Base-by-base conservation (phyloP, 1,140 invertebrate species). In the Drosophila murphyi region DNA sequence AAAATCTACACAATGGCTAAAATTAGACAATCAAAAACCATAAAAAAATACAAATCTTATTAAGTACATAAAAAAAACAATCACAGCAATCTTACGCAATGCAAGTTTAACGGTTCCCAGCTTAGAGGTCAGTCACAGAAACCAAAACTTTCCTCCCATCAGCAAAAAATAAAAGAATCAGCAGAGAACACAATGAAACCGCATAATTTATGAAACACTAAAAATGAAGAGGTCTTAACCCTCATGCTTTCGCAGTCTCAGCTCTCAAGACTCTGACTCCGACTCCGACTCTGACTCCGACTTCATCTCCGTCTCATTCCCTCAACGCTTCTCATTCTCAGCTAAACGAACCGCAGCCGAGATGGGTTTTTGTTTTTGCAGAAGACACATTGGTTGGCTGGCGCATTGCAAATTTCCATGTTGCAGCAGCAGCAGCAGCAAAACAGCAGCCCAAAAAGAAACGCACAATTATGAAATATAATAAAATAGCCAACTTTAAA, bases 151-250 rank as follows among this genome's bases (percentile, higher is more conserved):
- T 45, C 3, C 8, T 48, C n/a, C 3, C 59, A 48, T 39, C 50
- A 20, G 32, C 32, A 35, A 28, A 39, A 32, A 54, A 5, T 35
- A 37, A 29, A 34, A 39, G 4, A 45, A 48, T 28, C 43, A 32
- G 51, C 34, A 52, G 35, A 60, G 45, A 54, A 69, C 48, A 41
- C 63, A 73, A 55, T 77, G 71, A 77, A 77, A 77, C 75, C 75
- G 64, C 75, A 77, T 68, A 72, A 73, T 73, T 73, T 69, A 73
- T 73, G 69, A 76, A 76, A 72, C 51, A 68, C 69, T 76, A 56
- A 57, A 76, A 73, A 61, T 43, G 71, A 62, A 69, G 59, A 73
- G 75, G 52, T 69, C 63, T 69, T 54, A 62, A 68, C 56, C 55
- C 73, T 54, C 59, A 56, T 39, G 34, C 34, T 47, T 37, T 69